Percentiles rank a stretch among this genome's conserved stretches.
Evolutionary conservation across 2,888 invertebrate species (phyloP).

Genomic region (Xiphydria camelus): DNA sequence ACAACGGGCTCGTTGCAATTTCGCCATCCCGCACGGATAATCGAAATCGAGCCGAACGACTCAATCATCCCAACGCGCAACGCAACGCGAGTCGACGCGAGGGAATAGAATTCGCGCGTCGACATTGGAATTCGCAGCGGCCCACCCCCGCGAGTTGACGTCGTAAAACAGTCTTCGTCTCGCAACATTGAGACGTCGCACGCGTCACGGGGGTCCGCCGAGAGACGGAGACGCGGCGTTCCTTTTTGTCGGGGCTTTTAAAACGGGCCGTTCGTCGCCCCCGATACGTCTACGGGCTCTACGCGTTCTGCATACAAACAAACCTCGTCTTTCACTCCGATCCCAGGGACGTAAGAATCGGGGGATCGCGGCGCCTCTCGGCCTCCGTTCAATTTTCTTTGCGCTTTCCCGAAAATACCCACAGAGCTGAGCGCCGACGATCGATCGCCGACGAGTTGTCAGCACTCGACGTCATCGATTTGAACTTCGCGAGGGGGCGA

Average conservation of each 20-base stretch:
- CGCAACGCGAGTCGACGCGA: slow-evolving; percentile 11
- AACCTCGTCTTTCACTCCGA: background rate
- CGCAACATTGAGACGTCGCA: background rate
- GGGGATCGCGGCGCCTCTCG: background rate
- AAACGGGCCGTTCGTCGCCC: background rate
- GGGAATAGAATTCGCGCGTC: slow-evolving; percentile 5
- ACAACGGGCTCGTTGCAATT: no score
- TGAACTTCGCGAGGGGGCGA: slow-evolving; percentile 5
- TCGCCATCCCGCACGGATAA: no score
- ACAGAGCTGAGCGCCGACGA: slow-evolving; percentile 6
- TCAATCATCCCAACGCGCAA: no score
- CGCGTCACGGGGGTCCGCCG: slow-evolving; percentile 1
- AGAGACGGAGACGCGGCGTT: no score
- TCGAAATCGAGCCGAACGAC: no score
- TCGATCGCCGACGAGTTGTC: no score
- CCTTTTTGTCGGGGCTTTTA: background rate
- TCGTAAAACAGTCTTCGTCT: no score
- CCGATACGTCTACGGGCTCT: background rate
- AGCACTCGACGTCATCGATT: background rate
- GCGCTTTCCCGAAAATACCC: background rate
- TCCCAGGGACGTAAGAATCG: background rate
- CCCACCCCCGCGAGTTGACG: no score
- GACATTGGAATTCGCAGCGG: no score
- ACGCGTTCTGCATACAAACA: slow-evolving; percentile 1
- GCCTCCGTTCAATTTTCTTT: slow-evolving; percentile 3